Base-by-base conservation (phyloP, 1,140 invertebrate genomes). In the Bradysia coprophila region DNA sequence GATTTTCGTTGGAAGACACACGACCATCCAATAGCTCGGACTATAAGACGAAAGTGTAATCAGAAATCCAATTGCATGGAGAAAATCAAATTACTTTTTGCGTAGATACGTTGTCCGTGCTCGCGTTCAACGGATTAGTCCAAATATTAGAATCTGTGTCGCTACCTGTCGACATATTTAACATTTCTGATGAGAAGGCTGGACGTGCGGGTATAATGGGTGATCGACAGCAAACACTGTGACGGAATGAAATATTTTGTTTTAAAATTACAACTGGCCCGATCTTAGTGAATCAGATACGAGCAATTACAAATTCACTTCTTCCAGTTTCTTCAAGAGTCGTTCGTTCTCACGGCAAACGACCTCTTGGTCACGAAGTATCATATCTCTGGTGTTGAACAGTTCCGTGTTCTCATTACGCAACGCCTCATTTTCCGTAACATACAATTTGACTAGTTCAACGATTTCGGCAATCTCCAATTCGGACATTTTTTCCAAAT, bases 281-380 rank as follows among this genome's bases (percentile, higher is more conserved):
- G n/a, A n/a, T n/a, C n/a, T n/a, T n/a, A n/a, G n/a, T n/a, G n/a
- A n/a, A n/a, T n/a, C n/a, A n/a, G n/a, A n/a, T n/a, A n/a, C n/a
- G 45, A 23, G 40, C 39, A 73, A 76, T 76, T 64, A 85, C 81
- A 74, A 75, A 55, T 84, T 84, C 13, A 85, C 78, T 59, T 88
- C 82, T 59, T 92, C 87, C 11, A 94, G 60, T 64, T 89, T 88
- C 51, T 80, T 83, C 15, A 86, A 58, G 16, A 95, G 64, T 20
- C 82, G 63, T 58, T 94, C 90, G 54, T 94, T 94, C 57, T 95
- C 89, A 43, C 83, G 65, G 52, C 84, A 89, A 10, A 94, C 76
- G 4, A 87, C 57, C 57, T 94, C 88, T 52, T 93, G 88, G 55
- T 95, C 90, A 31, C 86, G 62, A 37, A 89, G 68, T 20, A 92